Evolutionary conservation across 2,113 vertebrate species (phyloP), one percentile per base, ranked within the genome.

Genomic region (Gallinago media): DNA sequence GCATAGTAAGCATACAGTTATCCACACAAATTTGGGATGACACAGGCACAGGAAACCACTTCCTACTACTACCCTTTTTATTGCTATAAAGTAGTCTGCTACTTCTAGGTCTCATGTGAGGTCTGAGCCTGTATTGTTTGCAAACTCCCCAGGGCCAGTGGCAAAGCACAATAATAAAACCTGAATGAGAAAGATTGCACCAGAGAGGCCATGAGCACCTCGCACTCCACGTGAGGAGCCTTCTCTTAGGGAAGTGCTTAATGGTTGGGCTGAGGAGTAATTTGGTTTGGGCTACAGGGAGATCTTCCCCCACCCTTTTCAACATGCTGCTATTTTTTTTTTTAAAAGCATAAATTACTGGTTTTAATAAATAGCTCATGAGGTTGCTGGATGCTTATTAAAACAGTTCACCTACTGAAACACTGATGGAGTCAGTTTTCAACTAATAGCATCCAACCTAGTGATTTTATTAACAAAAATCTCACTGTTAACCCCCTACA

Each of bases 341-440:
- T 8, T 8, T 23, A 55, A 23, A 89, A 49, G 10, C 46, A 68
- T 46, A 63, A 84, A 78, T 93, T 92, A 89, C 2, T 67, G 17
- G 12, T 92, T 97, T 93, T 67, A 94, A 68, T 46, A 92, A 97
- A 79, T 52, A 46, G 56, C 34, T 66, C 61, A 8, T 47, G 66
- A 94, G 36, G 47, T 63, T 83, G n/a, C 50, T 66, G 55, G 22
- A 73, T 88, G 62, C 62, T 96, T 93, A 56, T 90, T 96, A 83
- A 96, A 96, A 75, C 44, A 73, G 27, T 92, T 84, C 63, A 56
- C 75, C 54, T 79, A 92, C 34, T 58, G 40, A 95, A 96, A 95
- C n/a, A 79, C 23, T 76, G 38, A 47, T 50, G 73, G 91, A 91
- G 44, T 97, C 79, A 38, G 65, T 90, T 97, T 96, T 95, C 93